Conservation (phyloP, 2,113 vertebrate species). For the Osmerus mordax region DNA sequence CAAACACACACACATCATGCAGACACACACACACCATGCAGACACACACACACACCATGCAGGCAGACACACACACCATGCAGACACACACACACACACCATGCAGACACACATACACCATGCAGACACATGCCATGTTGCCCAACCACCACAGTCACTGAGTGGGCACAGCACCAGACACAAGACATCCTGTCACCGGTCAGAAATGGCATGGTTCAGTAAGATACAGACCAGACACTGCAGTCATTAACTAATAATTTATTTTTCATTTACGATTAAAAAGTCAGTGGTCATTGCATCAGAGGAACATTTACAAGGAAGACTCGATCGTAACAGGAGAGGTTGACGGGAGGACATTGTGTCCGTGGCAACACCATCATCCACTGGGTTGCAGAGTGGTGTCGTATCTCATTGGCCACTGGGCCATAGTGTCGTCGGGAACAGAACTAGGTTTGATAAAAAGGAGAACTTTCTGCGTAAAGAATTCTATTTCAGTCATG, state of each 20-base stretch:
- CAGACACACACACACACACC: no score
- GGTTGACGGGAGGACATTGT: conserved; percentile 35
- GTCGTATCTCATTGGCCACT: no score
- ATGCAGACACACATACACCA: background rate
- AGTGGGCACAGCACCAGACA: background rate
- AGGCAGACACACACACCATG: no score
- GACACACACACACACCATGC: no score
- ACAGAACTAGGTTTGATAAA: no score
- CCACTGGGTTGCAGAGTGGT: background rate
- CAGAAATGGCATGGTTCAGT: background rate
- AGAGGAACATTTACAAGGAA: conserved; percentile 65
- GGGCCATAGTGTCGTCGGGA: no score
- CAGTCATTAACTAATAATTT: conserved; percentile 75
- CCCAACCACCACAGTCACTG: background rate
- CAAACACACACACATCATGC: no score
- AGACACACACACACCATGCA: no score
- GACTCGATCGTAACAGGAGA: conserved; percentile 47
- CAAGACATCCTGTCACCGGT: background rate
- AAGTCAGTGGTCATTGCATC: conserved; percentile 72
- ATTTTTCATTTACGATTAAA: conserved; percentile 74
- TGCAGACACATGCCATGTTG: background rate
- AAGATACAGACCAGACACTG: conserved; percentile 51
- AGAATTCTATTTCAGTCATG: no score
- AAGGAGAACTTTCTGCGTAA: no score
- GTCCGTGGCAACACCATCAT: conserved; percentile 4